Conservation (phyloP, 2,113 vertebrate genomes). For the Vidua chalybeata region DNA sequence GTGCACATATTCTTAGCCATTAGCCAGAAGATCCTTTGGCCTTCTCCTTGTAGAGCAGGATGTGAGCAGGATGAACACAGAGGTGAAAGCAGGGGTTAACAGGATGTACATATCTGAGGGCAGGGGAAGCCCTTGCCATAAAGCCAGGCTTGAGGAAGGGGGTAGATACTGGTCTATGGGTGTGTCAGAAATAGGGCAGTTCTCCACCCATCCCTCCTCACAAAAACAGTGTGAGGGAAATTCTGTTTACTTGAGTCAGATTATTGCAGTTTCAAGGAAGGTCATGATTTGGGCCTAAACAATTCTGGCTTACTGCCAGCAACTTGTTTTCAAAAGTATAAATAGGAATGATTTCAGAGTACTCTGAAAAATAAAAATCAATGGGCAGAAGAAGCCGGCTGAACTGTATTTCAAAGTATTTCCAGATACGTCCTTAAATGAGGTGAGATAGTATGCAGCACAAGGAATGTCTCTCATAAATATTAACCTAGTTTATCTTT, state of each 20-base stretch:
- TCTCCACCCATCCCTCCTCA: slow-evolving; percentile 16
- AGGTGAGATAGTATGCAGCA: neutral
- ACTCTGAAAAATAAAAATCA: slow-evolving; percentile 21
- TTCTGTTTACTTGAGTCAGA: slow-evolving; percentile 5
- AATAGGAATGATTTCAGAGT: slow-evolving; percentile 39
- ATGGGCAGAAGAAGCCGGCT: neutral
- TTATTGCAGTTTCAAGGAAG: neutral
- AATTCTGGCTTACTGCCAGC: slow-evolving; percentile 22
- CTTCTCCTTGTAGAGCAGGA: neutral
- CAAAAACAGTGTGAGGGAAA: neutral
- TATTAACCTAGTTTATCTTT: slow-evolving; percentile 41
- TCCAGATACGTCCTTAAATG: neutral
- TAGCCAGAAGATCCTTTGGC: neutral
- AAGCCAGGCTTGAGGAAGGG: neutral
- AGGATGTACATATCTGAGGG: fast-evolving
- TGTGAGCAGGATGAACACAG: neutral
- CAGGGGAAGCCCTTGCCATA: neutral
- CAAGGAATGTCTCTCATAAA: neutral
- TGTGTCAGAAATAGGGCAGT: neutral
- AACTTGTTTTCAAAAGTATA: neutral
- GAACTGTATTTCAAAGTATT: neutral
- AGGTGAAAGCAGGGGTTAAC: neutral
- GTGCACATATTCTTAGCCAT: neutral
- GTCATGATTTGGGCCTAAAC: slow-evolving; percentile 17
- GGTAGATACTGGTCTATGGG: neutral